A percentile compares a stretch with the other conserved stretches of the same genome.
These are phyloP conservation scores for Choristoneura rosaceana DNA, from an alignment of 2,888 invertebrate genomes.

Conservation along the genomic window DNA sequence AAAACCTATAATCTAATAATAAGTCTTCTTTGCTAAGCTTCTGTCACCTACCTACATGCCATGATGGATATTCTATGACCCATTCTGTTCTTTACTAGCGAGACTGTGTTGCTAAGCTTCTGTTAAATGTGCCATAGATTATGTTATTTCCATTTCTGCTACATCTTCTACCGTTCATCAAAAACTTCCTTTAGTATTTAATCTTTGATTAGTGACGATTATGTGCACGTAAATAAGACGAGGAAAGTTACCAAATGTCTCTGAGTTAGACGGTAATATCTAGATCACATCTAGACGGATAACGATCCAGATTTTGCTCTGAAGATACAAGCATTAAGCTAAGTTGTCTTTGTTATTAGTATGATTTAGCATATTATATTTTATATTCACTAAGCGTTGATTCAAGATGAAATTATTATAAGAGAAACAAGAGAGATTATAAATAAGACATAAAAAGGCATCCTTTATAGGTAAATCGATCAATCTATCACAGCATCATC, in stretches of 20 bases:
- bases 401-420: neutral
- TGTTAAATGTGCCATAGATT: conserved; percentile 3
- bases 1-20: too few species aligned
- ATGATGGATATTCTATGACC: too few species aligned
- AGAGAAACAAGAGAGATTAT: neutral
- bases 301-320: neutral
- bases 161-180: neutral
- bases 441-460: neutral
- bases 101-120: neutral
- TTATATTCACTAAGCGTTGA: neutral
- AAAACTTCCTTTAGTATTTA: neutral
- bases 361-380: neutral
- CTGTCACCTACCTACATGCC: too few species aligned
- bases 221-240: too few species aligned
- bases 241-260: too few species aligned
- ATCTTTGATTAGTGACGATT: neutral
- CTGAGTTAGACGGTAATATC: too few species aligned
- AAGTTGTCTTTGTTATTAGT: neutral
- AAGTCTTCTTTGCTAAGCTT: too few species aligned
- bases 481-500: neutral
- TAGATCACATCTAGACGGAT: neutral
- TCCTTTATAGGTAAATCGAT: neutral
- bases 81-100: neutral
- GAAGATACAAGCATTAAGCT: neutral
- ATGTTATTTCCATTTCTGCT: neutral